Evolutionary conservation across 2,888 invertebrate species (phyloP).

Genomic region (Cerceris rybyensis): DNA sequence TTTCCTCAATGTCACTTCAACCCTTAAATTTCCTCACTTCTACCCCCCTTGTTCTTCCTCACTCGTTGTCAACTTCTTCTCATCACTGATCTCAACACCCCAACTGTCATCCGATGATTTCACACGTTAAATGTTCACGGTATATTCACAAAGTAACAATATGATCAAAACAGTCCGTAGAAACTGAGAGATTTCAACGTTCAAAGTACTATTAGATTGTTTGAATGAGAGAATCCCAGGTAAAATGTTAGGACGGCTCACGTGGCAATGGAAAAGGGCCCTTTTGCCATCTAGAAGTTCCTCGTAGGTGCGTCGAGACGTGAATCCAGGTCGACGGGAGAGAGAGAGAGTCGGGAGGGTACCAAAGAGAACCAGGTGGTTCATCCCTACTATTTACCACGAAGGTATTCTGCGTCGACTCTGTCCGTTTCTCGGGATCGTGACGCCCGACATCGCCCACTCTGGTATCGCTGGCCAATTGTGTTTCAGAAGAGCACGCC

Average conservation of each 20-base stretch:
- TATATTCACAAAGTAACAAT: too few relatives aligned
- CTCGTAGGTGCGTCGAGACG: conserved; percentile 41
- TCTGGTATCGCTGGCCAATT: conserved; percentile 48
- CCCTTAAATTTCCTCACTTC: too few relatives aligned
- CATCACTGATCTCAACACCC: too few relatives aligned
- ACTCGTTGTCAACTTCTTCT: too few relatives aligned
- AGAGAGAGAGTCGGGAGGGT: conserved; percentile 67
- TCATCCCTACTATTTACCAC: conserved; percentile 59
- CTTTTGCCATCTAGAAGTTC: conserved; percentile 31
- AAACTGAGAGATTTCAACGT: too few relatives aligned
- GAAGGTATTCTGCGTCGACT: conserved; percentile 35
- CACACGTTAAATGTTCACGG: too few relatives aligned
- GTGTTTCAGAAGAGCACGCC: conserved; percentile 53
- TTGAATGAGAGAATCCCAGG: background rate
- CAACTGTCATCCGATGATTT: too few relatives aligned
- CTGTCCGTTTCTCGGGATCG: conserved; percentile 34
- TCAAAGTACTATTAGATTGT: background rate
- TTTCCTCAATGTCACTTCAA: too few relatives aligned
- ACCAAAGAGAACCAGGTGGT: conserved; percentile 73
- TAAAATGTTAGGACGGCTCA: conserved; percentile 18
- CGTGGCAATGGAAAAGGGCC: conserved; percentile 41
- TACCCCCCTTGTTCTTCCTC: too few relatives aligned
- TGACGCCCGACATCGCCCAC: conserved; percentile 53
- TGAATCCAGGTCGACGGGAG: conserved; percentile 65
- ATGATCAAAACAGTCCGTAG: too few relatives aligned